phyloP scores from a whole-genome alignment of 1,140 invertebrate species.

The Zaprionus gabonicus region DNA sequence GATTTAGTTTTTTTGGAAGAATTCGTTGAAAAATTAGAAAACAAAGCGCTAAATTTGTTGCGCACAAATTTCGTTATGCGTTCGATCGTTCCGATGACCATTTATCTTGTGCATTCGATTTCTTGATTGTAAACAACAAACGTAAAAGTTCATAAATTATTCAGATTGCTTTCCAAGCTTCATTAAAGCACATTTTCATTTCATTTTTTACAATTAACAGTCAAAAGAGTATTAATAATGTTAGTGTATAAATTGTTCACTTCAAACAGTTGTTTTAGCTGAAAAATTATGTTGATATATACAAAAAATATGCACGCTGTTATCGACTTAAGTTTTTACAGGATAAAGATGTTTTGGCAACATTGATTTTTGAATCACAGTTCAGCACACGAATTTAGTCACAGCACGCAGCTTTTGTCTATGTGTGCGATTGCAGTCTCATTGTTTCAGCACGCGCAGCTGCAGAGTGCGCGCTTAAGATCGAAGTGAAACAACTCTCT shows the following conservation, averaged over 20 bases:
- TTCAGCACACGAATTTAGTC: background rate
- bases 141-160: constrained; percentile 61
- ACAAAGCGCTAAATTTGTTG: constrained; percentile 78
- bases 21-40: constrained; percentile 63
- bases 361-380: background rate
- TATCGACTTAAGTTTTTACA: no score
- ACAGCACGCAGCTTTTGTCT: constrained; percentile 52
- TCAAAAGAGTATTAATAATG: background rate
- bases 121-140: constrained; percentile 70
- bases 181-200: constrained; percentile 38
- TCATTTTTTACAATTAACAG: constrained; percentile 4
- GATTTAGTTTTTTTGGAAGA: constrained; percentile 58
- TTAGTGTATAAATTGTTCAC: background rate
- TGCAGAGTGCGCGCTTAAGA: constrained; percentile 38
- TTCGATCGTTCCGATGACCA: constrained; percentile 67
- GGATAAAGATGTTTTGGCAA: background rate
- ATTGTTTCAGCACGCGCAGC: constrained; percentile 47
- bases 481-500: constrained; percentile 21
- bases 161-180: constrained; percentile 45
- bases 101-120: constrained; percentile 69
- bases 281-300: background rate
- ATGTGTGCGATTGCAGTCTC: background rate
- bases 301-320: no score
- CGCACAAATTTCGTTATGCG: constrained; percentile 62
- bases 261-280: background rate